phyloP scores from a whole-genome alignment of 2,888 invertebrate genomes.

The Catocala sponsa region DNA sequence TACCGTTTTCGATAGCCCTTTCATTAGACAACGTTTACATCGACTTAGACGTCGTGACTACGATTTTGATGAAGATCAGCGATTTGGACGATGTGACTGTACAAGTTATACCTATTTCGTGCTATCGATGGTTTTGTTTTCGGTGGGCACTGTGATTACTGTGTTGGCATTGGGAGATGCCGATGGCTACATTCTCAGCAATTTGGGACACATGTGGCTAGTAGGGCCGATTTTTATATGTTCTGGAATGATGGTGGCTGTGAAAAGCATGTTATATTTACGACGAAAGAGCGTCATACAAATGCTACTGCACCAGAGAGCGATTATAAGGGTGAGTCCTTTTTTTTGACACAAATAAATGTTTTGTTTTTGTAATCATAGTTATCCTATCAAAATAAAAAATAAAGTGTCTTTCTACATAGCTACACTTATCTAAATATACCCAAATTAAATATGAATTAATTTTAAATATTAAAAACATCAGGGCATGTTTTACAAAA shows the following conservation, averaged over 20 bases:
- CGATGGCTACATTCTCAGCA: constrained; percentile 88
- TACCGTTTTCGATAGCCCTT: constrained; percentile 89
- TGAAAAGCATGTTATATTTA: constrained; percentile 90
- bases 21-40: constrained; percentile 88
- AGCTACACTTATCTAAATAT: too few species aligned
- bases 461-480: too few species aligned
- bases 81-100: constrained; percentile 90
- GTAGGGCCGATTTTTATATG: constrained; percentile 91
- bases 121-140: constrained; percentile 89
- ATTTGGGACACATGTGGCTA: constrained; percentile 91
- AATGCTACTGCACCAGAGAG: constrained; percentile 89
- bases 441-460: too few species aligned
- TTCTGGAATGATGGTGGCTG: constrained; percentile 90
- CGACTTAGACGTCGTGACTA: constrained; percentile 88
- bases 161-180: constrained; percentile 89
- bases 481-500: too few species aligned
- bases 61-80: constrained; percentile 88
- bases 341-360: constrained; percentile 3
- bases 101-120: constrained; percentile 90
- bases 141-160: constrained; percentile 90
- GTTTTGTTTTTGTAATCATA: neutral
- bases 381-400: too few species aligned
- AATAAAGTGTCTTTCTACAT: too few species aligned
- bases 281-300: constrained; percentile 90
- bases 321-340: constrained; percentile 87